Evolutionary conservation across 2,888 invertebrate genomes (phyloP).

Genomic region (Monochamus alternatus): DNA sequence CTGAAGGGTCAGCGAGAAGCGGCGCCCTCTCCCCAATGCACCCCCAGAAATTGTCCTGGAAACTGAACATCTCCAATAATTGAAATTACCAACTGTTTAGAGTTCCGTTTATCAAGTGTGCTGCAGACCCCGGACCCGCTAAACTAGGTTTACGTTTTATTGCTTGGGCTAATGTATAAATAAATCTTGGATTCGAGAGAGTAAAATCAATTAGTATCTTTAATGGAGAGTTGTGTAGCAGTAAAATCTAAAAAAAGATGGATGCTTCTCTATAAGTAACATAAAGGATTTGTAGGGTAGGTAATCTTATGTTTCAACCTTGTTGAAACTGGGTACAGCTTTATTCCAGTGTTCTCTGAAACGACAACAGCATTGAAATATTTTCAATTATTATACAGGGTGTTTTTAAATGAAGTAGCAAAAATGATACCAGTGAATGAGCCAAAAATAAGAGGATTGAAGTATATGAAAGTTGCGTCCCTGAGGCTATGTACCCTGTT

Average conservation of each 20-base stretch:
- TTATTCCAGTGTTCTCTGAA: no score
- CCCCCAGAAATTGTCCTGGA: constrained; percentile 5
- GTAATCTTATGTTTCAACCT: no score
- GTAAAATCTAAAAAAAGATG: neutral
- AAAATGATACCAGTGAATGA: no score
- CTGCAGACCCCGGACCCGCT: neutral
- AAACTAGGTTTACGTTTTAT: constrained; percentile 8
- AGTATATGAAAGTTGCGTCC: no score
- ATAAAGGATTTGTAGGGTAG: no score
- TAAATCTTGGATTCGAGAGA: neutral
- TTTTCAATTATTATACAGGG: no score
- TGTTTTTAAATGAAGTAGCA: no score
- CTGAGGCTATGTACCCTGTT: no score
- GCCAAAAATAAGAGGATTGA: no score
- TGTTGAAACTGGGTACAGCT: no score
- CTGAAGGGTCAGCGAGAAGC: neutral
- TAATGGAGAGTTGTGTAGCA: neutral
- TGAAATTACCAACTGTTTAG: constrained; percentile 29
- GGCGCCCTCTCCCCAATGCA: neutral
- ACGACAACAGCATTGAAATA: no score
- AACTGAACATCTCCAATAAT: constrained; percentile 23
- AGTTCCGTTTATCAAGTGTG: constrained; percentile 22
- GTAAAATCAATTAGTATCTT: neutral
- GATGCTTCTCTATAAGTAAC: no score
- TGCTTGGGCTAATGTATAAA: constrained; percentile 6